Conservation (phyloP, 2,888 invertebrate species). For the Drosophila mulleri region DNA sequence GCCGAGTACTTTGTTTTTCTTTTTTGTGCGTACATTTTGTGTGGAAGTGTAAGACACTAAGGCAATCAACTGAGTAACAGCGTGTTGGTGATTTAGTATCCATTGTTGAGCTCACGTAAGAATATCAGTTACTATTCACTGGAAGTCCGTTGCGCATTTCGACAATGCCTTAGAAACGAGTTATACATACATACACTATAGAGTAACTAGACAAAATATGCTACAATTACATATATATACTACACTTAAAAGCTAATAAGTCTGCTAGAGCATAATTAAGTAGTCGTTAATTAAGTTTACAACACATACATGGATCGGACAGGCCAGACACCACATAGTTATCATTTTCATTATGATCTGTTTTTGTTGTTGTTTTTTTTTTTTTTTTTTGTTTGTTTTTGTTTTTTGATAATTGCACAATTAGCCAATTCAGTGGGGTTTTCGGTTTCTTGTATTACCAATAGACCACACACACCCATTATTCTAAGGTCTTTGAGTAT, state of each 20-base stretch:
- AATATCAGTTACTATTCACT: conserved; percentile 80
- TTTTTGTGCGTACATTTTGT: conserved; percentile 49
- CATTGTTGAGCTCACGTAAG: conserved; percentile 28
- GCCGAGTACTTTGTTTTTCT: conserved; percentile 43
- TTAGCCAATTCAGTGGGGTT: conserved; percentile 74
- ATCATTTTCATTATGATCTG: conserved; percentile 7
- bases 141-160: conserved; percentile 82
- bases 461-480: conserved; percentile 58
- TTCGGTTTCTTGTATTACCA: conserved; percentile 42
- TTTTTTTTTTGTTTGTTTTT: conserved; percentile 32
- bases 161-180: conserved; percentile 43
- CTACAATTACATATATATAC: neutral
- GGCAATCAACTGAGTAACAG: conserved; percentile 15
- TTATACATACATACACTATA: conserved; percentile 4
- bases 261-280: conserved; percentile 68
- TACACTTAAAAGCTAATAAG: conserved; percentile 37
- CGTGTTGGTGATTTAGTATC: conserved; percentile 20
- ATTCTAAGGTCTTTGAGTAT: conserved; percentile 74
- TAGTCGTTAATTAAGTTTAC: conserved; percentile 69
- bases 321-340: conserved; percentile 34
- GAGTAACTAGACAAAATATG: conserved; percentile 9
- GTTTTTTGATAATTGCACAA: conserved; percentile 73
- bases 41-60: conserved; percentile 24
- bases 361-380: conserved; percentile 33
- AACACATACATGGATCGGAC: conserved; percentile 45